Evolutionary conservation across 92 coral and sea anemone genomes (phyloP), one percentile per base, ranked within the genome.

Genomic region (Pocillopora grandis): DNA sequence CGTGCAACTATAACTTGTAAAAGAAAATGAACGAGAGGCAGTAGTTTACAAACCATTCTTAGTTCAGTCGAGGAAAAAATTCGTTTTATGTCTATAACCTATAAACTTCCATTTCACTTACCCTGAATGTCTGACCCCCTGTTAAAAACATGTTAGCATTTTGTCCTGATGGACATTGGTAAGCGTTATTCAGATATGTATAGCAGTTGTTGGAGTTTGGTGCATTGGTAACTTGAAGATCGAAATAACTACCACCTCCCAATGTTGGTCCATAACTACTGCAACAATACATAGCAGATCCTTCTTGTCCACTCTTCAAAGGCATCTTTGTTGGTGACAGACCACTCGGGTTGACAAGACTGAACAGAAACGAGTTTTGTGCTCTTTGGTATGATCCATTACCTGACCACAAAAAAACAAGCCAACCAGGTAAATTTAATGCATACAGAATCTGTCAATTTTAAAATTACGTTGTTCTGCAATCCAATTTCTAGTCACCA

Each of bases 261-360:
- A 89, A 92, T 56, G 27, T 19, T 15, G 95, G 93, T n/a, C 95
- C 90, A 81, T 27, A 87, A 76, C 86, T 31, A n/a, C 76, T 37
- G 58, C 52, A n/a, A 62, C 93, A 80, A 1, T 42, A 69, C n/a
- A 92, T 87, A 13, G 90, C 93, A 62, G 56, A 36, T 52, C 37
- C 86, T 58, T 62, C 56, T 49, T 63, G 16, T 76, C 75, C 87
- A 71, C 86, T 27, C 55, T 60, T 77, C 52, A 86, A 27, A 11
- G 66, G 58, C 75, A 82, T 77, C 61, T 66, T 81, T 52, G 85
- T 77, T 62, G 92, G 87, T 69, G 56, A 15, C 12, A 71, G 48
- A 16, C 80, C 71, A 20, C 62, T 72, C 62, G 89, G 78, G 72
- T 81, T 89, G 5, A 81, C 84, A 17, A 89, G 77, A 23, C 89